phyloP scores from a whole-genome alignment of 2,888 invertebrate genomes.

The Tetramorium bicarinatum region DNA sequence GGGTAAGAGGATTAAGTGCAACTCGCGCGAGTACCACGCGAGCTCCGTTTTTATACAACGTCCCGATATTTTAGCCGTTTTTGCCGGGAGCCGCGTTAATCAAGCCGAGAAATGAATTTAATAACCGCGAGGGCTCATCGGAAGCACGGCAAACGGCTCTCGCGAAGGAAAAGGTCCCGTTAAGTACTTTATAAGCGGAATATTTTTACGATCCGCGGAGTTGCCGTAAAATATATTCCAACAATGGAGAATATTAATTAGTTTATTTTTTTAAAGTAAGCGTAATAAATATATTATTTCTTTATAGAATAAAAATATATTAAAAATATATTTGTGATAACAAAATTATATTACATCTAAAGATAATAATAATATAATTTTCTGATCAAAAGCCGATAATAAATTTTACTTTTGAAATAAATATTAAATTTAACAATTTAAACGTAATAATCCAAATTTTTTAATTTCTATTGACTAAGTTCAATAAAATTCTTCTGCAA shows the following conservation, averaged over 20 bases:
- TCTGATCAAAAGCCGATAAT: neutral
- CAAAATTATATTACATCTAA: neutral
- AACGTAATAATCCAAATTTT: neutral
- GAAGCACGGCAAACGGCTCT: conserved; percentile 26
- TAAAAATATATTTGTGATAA: neutral
- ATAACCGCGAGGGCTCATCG: conserved; percentile 70
- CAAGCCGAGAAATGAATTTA: conserved; percentile 80
- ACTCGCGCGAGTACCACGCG: conserved; percentile 65
- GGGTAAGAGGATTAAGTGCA: conserved; percentile 81
- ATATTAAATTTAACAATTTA: neutral
- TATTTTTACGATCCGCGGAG: conserved; percentile 19
- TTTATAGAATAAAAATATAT: neutral
- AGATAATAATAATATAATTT: neutral
- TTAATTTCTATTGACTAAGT: neutral
- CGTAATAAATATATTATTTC: neutral
- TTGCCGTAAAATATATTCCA: conserved; percentile 3
- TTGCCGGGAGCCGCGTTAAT: conserved; percentile 75
- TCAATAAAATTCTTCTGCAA: neutral
- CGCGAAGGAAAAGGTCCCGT: conserved; percentile 30
- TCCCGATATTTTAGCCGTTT: conserved; percentile 76
- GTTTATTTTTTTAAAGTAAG: neutral
- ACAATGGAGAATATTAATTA: conserved; percentile 30
- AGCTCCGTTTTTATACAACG: conserved; percentile 76
- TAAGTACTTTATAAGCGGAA: conserved; percentile 45
- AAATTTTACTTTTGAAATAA: neutral